These are phyloP conservation scores for Mactra quadrangularis DNA, from an alignment of 1,140 invertebrate species.

Conservation along the genomic window DNA sequence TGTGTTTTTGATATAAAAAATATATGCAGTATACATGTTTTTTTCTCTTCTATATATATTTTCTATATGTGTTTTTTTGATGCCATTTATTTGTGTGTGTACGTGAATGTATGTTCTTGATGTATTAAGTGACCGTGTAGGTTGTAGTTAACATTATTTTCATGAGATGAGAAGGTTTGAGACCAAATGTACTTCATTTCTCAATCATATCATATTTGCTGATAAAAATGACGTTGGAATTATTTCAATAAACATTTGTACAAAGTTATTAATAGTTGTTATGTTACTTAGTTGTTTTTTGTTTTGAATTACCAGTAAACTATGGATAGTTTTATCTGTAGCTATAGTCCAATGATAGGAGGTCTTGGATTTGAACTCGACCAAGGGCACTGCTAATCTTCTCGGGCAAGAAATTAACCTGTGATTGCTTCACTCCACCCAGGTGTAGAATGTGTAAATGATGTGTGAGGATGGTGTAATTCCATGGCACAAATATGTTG, in stretches of 20 bases:
- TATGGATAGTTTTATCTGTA: no score
- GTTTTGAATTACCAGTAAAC: background rate
- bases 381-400: no score
- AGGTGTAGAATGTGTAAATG: no score
- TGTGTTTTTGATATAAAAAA: no score
- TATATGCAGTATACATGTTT: background rate
- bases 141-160: constrained; percentile 25
- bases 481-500: no score
- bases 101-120: background rate
- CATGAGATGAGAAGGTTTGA: constrained; percentile 14
- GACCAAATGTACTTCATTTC: constrained; percentile 43
- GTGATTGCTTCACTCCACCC: no score
- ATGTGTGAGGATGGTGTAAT: no score
- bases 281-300: background rate
- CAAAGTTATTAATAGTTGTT: constrained; percentile 28
- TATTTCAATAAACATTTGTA: constrained; percentile 62
- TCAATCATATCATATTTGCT: constrained; percentile 53
- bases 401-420: no score
- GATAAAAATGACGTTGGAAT: constrained; percentile 51
- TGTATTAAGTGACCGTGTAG: constrained; percentile 13
- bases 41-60: no score
- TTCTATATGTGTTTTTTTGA: background rate
- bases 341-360: no score
- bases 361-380: no score
- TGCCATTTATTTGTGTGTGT: background rate